phyloP scores from a whole-genome alignment of 1,140 invertebrate genomes.

The Myzus persicae region DNA sequence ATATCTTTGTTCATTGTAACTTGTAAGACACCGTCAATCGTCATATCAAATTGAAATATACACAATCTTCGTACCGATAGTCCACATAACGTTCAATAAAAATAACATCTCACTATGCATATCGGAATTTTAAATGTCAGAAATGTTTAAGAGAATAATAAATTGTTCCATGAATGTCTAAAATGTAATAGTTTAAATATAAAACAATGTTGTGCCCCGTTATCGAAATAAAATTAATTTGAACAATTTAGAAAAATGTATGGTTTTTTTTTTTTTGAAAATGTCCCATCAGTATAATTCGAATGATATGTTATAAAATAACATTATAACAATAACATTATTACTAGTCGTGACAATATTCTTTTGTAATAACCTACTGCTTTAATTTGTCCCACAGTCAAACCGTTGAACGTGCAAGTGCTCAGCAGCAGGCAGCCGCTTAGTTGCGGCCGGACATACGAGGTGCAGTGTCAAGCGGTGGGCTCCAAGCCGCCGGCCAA shows the following conservation, averaged over 20 bases:
- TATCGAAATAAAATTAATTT: background rate
- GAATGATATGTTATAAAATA: background rate
- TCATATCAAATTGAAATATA: background rate
- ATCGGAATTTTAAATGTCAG: background rate
- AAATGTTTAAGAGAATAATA: background rate
- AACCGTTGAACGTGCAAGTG: slow-evolving; percentile 79
- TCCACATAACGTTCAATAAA: too few relatives aligned
- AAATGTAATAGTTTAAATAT: too few relatives aligned
- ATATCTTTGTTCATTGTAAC: background rate
- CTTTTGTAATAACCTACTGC: background rate
- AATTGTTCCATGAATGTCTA: background rate
- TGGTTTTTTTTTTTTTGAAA: background rate
- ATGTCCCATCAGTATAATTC: background rate
- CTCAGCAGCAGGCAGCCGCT: slow-evolving; percentile 79
- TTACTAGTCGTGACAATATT: background rate
- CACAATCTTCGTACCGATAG: too few relatives aligned
- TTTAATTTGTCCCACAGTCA: slow-evolving; percentile 69
- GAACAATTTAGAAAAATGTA: background rate
- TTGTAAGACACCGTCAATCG: background rate
- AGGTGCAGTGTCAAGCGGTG: slow-evolving; percentile 80
- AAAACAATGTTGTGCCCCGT: background rate
- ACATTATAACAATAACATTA: too few relatives aligned
- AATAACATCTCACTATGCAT: background rate
- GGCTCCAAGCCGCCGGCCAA: slow-evolving; percentile 85
- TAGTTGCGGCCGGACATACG: slow-evolving; percentile 80